Conservation (phyloP, 30 jellyfish, hydroid and myxozoan genomes). For the Haliclystus octoradiatus region DNA sequence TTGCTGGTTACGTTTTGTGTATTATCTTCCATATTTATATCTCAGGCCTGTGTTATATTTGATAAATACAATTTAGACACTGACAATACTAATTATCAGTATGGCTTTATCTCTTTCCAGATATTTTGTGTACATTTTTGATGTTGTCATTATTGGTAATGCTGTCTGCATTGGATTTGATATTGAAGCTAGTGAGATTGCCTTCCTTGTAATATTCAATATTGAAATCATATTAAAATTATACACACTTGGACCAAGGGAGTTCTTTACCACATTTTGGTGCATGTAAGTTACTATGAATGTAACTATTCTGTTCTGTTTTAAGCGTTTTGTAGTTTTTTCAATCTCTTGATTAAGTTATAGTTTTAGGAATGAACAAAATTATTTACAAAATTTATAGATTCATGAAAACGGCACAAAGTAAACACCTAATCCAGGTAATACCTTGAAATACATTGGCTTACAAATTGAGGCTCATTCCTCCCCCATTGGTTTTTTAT, state of each 20-base stretch:
- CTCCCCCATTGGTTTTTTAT: neutral
- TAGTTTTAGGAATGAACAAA: neutral
- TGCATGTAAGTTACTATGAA: constrained; percentile 39
- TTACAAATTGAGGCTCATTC: neutral
- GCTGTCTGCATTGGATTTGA: constrained; percentile 88
- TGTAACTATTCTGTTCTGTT: neutral
- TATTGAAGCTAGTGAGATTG: constrained; percentile 59
- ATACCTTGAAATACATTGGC: neutral
- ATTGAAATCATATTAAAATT: constrained; percentile 75
- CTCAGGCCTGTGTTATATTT: no score
- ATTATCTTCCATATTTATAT: no score
- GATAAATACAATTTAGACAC: no score
- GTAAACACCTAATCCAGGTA: neutral
- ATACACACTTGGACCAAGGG: constrained; percentile 76
- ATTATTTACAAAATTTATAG: neutral
- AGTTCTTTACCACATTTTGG: constrained; percentile 71
- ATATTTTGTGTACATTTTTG: constrained; percentile 67
- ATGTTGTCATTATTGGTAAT: constrained; percentile 72
- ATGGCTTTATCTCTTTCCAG: no score
- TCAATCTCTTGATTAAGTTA: neutral
- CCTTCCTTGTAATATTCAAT: constrained; percentile 64
- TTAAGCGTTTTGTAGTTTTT: neutral
- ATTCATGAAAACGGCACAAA: neutral
- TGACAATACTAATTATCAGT: no score
- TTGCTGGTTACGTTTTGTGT: no score